These are phyloP conservation scores for Latheticus oryzae DNA, from an alignment of 2,888 invertebrate genomes.

Conservation along the genomic window DNA sequence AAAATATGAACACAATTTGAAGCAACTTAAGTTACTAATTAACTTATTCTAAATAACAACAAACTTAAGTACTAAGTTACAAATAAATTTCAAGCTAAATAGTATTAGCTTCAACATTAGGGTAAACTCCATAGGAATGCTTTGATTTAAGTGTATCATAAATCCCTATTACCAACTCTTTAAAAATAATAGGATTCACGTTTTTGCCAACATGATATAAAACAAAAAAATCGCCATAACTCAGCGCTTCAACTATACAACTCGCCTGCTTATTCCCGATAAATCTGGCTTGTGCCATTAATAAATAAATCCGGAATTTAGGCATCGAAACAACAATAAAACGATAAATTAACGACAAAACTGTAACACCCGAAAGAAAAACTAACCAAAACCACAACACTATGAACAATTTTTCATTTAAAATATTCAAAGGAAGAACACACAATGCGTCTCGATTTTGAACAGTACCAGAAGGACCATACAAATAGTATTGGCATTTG, in stretches of 20 bases:
- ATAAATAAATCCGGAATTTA: conserved; percentile 71
- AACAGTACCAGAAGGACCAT: conserved; percentile 71
- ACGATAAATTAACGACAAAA: conserved; percentile 76
- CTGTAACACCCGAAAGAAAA: conserved; percentile 72
- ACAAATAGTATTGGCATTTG: conserved; percentile 72
- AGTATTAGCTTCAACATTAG: conserved; percentile 29
- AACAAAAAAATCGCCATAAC: conserved; percentile 83
- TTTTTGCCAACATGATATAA: conserved; percentile 81
- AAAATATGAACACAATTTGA: conserved; percentile 13
- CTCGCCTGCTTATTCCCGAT: conserved; percentile 67
- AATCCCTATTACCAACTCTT: conserved; percentile 68
- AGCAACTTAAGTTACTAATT: conserved; percentile 8
- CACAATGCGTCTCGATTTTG: conserved; percentile 75
- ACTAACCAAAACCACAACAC: conserved; percentile 82
- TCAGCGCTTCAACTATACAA: conserved; percentile 67
- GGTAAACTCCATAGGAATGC: conserved; percentile 37
- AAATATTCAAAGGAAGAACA: conserved; percentile 80
- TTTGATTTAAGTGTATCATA: conserved; percentile 46
- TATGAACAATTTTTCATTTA: conserved; percentile 83
- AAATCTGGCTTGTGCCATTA: conserved; percentile 72
- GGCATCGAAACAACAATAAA: conserved; percentile 69
- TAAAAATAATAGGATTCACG: conserved; percentile 76
- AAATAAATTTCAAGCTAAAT: conserved; percentile 3
- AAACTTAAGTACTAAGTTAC: conserved; percentile 10
- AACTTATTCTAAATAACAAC: conserved; percentile 4